Evolutionary conservation across 2,797 vertebrate species (phyloP).

Genomic region (Argyrosomus regius): DNA sequence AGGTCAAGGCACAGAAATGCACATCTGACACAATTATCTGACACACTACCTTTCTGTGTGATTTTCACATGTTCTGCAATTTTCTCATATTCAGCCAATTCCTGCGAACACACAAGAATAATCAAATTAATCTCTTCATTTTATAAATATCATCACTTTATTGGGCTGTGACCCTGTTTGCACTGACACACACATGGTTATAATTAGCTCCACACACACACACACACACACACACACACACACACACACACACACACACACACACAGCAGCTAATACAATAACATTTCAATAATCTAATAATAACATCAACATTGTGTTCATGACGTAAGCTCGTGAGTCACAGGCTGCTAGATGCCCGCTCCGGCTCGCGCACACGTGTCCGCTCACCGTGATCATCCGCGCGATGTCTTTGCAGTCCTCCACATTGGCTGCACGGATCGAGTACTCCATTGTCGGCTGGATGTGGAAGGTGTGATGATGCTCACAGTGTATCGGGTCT

Average conservation of each 20-base stretch:
- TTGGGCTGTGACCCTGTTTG: neutral
- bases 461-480: neutral
- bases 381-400: conserved; percentile 83
- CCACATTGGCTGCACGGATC: conserved; percentile 79
- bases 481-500: conserved; percentile 11
- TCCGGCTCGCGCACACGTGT: conserved; percentile 12
- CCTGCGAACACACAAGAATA: conserved; percentile 60
- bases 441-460: conserved; percentile 79
- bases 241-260: too few relatives aligned
- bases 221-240: neutral
- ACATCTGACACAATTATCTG: too few relatives aligned
- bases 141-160: neutral
- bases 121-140: neutral
- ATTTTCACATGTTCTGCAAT: conserved; percentile 74
- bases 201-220: too few relatives aligned
- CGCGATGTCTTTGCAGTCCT: conserved; percentile 86
- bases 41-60: conserved; percentile 80
- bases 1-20: neutral
- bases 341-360: neutral
- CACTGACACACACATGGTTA: neutral
- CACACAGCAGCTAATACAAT: neutral
- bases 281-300: neutral
- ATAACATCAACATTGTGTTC: neutral
- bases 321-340: conserved; percentile 38
- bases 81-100: conserved; percentile 82